phyloP scores from a whole-genome alignment of 2,888 invertebrate species.

The Syrphus vitripennis region DNA sequence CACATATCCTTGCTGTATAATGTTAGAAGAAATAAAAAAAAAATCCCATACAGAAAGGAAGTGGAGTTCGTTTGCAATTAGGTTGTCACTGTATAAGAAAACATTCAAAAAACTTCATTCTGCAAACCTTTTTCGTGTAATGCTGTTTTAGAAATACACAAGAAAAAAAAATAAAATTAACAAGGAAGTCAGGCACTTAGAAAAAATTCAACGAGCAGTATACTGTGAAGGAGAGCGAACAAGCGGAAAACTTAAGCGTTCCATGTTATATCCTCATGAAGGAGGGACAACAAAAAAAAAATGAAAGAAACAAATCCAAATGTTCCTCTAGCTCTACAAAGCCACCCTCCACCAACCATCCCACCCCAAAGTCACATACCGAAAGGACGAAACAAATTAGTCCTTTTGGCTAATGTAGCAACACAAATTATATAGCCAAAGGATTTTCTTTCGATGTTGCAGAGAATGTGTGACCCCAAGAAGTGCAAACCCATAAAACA shows the following conservation, averaged over 20 bases:
- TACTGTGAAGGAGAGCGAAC: not conserved
- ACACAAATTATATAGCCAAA: constrained; percentile 42
- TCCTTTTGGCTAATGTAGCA: constrained; percentile 59
- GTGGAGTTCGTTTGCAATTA: constrained; percentile 67
- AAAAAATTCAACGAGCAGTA: constrained; percentile 1
- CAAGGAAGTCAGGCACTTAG: constrained; percentile 27
- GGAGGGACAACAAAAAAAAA: not conserved
- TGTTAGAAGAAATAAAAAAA: not conserved
- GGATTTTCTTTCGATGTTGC: constrained; percentile 13
- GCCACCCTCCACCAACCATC: not conserved
- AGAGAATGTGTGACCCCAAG: constrained; percentile 27
- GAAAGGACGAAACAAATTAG: constrained; percentile 50
- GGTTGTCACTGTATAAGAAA: constrained; percentile 65
- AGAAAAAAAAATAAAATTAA: constrained; percentile 5
- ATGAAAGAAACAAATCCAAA: not conserved
- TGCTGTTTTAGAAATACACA: constrained; percentile 2
- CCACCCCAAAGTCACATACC: not conserved
- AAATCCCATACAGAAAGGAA: constrained; percentile 32
- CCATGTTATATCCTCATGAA: constrained; percentile 40
- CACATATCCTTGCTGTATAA: not conserved
- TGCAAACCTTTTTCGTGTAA: constrained; percentile 53
- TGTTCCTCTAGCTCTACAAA: not conserved
- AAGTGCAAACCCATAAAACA: constrained; percentile 27
- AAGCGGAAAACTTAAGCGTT: constrained; percentile 54
- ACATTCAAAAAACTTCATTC: constrained; percentile 49